Evolutionary conservation across 1,140 invertebrate genomes (phyloP), one percentile per base, ranked within the genome.

Genomic region (Tyrophagus putrescentiae): DNA sequence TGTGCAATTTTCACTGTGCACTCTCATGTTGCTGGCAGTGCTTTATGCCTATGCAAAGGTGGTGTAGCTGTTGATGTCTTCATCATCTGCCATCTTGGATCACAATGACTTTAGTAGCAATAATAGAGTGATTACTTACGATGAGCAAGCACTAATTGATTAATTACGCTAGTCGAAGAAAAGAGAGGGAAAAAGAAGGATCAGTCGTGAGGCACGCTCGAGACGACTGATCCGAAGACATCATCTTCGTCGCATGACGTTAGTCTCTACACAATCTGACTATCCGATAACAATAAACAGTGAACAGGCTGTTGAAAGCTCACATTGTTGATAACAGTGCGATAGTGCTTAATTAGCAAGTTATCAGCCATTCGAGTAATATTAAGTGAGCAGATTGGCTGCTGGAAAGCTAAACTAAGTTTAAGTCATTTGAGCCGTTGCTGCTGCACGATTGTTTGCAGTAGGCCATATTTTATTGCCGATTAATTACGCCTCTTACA

Each of bases 291-390:
- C 45, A 48, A 48, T 48, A 29, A 39, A 39, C 36, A 39, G 21
- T 13, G 13, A 13, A 39, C 18, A 13, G 21, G 45, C 31, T 6
- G 45, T 48, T 48, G 45, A 48, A 48, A 7, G 45, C 18, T n/a
- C n/a, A n/a, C n/a, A n/a, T n/a, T n/a, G n/a, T n/a, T 48, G 45
- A 48, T 48, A 9, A 29, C 45, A 7, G 31, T 48, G n/a, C 45
- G 45, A 48, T 48, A 48, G 21, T 29, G 7, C 45, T 48, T 48
- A 48, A 48, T 48, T 48, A 48, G 45, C 45, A 21, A 48, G 7
- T 48, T 48, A 6, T 48, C 45, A n/a, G n/a, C n/a, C n/a, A n/a
- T n/a, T n/a, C n/a, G n/a, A n/a, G n/a, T n/a, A n/a, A n/a, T n/a
- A n/a, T n/a, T n/a, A n/a, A n/a, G n/a, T n/a, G n/a, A n/a, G n/a